Conservation (phyloP, 2,888 invertebrate species). For the Rhingia campestris region DNA sequence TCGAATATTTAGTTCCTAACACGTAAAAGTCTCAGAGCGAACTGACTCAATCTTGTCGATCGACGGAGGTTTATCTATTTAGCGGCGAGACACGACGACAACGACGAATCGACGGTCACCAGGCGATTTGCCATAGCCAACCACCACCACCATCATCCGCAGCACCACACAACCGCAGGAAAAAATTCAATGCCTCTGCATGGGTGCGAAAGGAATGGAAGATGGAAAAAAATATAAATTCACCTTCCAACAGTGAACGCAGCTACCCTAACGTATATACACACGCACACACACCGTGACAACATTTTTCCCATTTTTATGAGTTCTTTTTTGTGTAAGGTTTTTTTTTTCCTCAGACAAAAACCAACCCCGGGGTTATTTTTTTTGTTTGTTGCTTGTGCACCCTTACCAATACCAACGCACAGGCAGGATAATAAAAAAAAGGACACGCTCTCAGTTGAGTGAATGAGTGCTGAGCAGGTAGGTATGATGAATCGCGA, state of each 20-base stretch:
- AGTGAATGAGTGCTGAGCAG: slow-evolving; percentile 31
- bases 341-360: slow-evolving; percentile 24
- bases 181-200: slow-evolving; percentile 78
- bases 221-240: slow-evolving; percentile 39
- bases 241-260: slow-evolving; percentile 52
- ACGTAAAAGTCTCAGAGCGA: slow-evolving; percentile 83
- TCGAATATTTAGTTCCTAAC: slow-evolving; percentile 77
- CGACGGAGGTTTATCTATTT: slow-evolving; percentile 82
- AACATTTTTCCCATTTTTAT: slow-evolving; percentile 64
- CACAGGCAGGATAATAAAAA: slow-evolving; percentile 3
- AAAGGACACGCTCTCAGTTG: slow-evolving; percentile 55
- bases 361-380: slow-evolving; percentile 38
- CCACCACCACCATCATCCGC: slow-evolving; percentile 67
- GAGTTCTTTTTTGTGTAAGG: slow-evolving; percentile 32
- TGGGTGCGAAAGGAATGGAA: slow-evolving; percentile 58
- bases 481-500: slow-evolving; percentile 44
- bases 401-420: slow-evolving; percentile 52
- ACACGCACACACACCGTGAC: slow-evolving; percentile 50
- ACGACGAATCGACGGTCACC: slow-evolving; percentile 76
- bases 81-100: slow-evolving; percentile 77
- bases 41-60: slow-evolving; percentile 82
- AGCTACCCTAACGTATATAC: slow-evolving; percentile 44
- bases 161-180: slow-evolving; percentile 80
- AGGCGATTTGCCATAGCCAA: slow-evolving; percentile 75
- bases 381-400: slow-evolving; percentile 12